Evolutionary conservation across 2,888 invertebrate species (phyloP).

Genomic region (Aphidius colemani): DNA sequence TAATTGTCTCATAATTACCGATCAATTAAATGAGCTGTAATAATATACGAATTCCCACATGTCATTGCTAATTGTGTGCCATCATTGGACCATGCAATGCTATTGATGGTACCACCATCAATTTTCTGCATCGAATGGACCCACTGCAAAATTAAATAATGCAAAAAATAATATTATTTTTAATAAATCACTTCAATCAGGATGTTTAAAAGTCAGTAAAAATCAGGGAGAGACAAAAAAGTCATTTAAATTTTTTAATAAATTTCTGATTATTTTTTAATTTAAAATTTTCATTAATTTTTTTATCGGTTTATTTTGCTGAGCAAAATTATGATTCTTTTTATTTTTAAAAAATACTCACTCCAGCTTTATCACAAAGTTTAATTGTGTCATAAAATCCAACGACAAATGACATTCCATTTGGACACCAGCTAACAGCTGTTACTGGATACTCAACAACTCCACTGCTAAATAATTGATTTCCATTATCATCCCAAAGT

Average conservation of each 20-base stretch:
- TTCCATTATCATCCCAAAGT: constrained; percentile 94
- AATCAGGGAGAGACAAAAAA: too few relatives aligned
- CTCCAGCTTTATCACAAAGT: constrained; percentile 92
- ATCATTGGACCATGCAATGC: constrained; percentile 92
- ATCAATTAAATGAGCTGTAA: constrained; percentile 90
- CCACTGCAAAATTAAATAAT: constrained; percentile 70
- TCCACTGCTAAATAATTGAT: constrained; percentile 82
- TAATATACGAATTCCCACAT: constrained; percentile 88
- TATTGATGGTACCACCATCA: constrained; percentile 85
- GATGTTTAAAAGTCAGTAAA: neutral
- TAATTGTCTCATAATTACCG: constrained; percentile 63
- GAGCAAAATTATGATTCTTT: too few relatives aligned
- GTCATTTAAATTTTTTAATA: too few relatives aligned
- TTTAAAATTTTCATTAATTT: constrained; percentile 4
- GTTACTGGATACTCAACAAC: constrained; percentile 91
- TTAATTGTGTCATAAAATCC: constrained; percentile 92
- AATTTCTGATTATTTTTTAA: too few relatives aligned
- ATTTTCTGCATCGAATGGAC: constrained; percentile 90
- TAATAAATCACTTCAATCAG: neutral
- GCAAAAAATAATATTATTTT: constrained; percentile 1
- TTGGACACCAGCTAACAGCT: constrained; percentile 87
- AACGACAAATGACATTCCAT: constrained; percentile 88
- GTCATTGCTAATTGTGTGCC: constrained; percentile 94
- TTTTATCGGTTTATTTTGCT: neutral
- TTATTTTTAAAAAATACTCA: constrained; percentile 59